Conservation (phyloP, 2,113 vertebrate species). For the Coptodon bakossiorum region DNA sequence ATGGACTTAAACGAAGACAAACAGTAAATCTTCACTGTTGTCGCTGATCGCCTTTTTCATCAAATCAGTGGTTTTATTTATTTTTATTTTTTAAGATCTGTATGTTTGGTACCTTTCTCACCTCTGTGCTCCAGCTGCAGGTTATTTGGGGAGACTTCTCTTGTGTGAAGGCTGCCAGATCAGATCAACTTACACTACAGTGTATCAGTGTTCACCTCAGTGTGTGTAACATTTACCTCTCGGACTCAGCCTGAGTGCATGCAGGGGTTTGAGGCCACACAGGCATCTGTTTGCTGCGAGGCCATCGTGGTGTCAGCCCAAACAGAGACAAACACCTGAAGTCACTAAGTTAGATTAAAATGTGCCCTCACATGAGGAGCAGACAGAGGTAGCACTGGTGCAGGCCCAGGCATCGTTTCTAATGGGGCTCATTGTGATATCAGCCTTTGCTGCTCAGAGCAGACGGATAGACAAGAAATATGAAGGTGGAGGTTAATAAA, state of each 20-base stretch:
- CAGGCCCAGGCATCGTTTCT: not conserved
- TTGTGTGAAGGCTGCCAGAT: not conserved
- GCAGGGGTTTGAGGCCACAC: not conserved
- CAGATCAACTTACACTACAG: not conserved
- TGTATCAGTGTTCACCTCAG: not conserved
- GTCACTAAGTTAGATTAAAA: not conserved
- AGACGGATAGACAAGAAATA: not conserved
- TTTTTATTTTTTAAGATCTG: not conserved
- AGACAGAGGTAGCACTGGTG: not conserved
- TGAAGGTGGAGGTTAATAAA: not conserved
- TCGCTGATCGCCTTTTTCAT: too few species aligned
- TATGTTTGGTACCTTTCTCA: not conserved
- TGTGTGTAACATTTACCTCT: not conserved
- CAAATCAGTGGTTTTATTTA: accelerated
- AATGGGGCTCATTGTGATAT: not conserved
- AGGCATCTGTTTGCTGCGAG: not conserved
- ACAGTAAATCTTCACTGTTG: not conserved
- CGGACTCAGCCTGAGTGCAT: not conserved
- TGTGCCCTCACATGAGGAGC: not conserved
- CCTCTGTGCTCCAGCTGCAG: not conserved
- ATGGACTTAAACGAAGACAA: not conserved
- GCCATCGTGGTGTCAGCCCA: not conserved
- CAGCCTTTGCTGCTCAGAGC: not conserved
- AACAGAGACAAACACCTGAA: not conserved
- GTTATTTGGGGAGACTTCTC: not conserved